phyloP scores from a whole-genome alignment of 2,888 invertebrate genomes.

The Phengaris alcon region DNA sequence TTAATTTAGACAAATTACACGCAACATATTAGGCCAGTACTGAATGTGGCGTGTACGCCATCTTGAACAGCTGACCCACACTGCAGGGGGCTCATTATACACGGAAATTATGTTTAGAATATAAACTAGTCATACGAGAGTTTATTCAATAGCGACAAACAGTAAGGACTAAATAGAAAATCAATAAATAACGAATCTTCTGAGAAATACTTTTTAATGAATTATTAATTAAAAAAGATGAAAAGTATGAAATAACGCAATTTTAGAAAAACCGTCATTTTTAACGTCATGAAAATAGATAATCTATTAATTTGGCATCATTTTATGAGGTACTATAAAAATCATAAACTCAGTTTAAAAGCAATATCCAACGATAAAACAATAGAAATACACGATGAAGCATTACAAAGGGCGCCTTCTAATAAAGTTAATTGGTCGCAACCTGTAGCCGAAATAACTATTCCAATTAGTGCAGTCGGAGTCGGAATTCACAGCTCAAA shows the following conservation, averaged over 20 bases:
- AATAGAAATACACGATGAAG: constrained; percentile 27
- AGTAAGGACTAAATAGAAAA: constrained; percentile 17
- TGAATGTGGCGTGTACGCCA: constrained; percentile 11
- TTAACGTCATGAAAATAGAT: not conserved
- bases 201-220: not conserved
- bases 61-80: constrained; percentile 25
- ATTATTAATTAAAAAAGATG: not conserved
- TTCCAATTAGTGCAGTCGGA: constrained; percentile 55
- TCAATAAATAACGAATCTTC: not conserved
- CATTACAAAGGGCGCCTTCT: constrained; percentile 46
- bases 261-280: not conserved
- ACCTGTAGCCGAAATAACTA: constrained; percentile 46
- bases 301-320: not conserved
- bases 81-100: constrained; percentile 22
- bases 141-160: not conserved
- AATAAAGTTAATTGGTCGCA: constrained; percentile 58
- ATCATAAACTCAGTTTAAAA: constrained; percentile 1
- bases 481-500: constrained; percentile 44
- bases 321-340: not conserved
- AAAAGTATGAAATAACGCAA: too few relatives aligned
- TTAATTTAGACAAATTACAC: constrained; percentile 21
- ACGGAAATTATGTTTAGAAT: constrained; percentile 26
- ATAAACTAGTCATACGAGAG: constrained; percentile 21
- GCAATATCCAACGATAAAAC: constrained; percentile 19
- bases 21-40: constrained; percentile 11